Percentiles rank a stretch among this genome's conserved stretches.
phyloP scores from a whole-genome alignment of 2,113 vertebrate genomes.

The Siniperca knerii region DNA sequence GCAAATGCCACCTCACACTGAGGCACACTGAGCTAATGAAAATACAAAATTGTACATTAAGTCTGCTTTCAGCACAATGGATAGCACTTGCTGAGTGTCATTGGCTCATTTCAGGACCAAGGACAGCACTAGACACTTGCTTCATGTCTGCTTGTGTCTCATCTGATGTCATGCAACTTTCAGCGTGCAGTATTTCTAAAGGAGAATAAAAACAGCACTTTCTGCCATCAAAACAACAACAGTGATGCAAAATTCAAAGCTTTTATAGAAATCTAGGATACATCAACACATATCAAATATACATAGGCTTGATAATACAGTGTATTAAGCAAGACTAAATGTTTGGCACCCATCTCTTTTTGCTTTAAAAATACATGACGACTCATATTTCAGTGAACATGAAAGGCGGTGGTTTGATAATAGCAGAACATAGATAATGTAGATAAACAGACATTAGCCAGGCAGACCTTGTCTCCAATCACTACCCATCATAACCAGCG shows the following conservation, averaged over 20 bases:
- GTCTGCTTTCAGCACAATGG: slow-evolving; percentile 57
- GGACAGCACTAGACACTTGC: slow-evolving; percentile 48
- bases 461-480: slow-evolving; percentile 21
- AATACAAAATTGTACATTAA: slow-evolving; percentile 7
- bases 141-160: background rate
- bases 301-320: slow-evolving; percentile 15
- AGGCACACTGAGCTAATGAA: slow-evolving; percentile 17
- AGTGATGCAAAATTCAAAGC: slow-evolving; percentile 13
- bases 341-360: slow-evolving; percentile 1
- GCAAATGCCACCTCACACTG: slow-evolving; percentile 31
- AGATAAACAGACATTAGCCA: slow-evolving; percentile 17
- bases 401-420: slow-evolving; percentile 1
- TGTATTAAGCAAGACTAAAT: slow-evolving; percentile 13
- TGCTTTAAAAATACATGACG: slow-evolving; percentile 17
- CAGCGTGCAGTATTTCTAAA: slow-evolving; percentile 10
- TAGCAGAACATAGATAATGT: background rate
- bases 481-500: background rate
- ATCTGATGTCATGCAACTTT: slow-evolving; percentile 17
- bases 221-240: slow-evolving; percentile 46
- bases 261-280: slow-evolving; percentile 25
- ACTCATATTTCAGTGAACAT: slow-evolving; percentile 5
- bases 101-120: slow-evolving; percentile 62
- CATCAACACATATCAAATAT: slow-evolving; percentile 36
- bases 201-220: slow-evolving; percentile 20
- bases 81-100: slow-evolving; percentile 51